phyloP scores from a whole-genome alignment of 1,140 invertebrate species.

The Hycleus phaleratus region DNA sequence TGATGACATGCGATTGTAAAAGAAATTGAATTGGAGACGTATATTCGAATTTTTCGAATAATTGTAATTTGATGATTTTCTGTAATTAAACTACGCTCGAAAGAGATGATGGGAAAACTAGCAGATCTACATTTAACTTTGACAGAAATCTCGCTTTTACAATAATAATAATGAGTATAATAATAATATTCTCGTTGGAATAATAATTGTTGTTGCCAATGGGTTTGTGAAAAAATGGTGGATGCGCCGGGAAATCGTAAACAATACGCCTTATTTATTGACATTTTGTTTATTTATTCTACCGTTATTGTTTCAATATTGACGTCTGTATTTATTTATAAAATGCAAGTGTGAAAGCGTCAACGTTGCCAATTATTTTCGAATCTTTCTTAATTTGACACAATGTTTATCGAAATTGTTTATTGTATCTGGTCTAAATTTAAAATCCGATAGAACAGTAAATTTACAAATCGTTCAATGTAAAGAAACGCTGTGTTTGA shows the following conservation, averaged over 20 bases:
- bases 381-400: too few species aligned
- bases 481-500: too few species aligned
- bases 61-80: conserved; percentile 9
- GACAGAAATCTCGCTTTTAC: conserved; percentile 1
- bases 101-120: not conserved
- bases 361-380: too few species aligned
- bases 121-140: conserved; percentile 2
- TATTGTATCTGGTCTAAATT: too few species aligned
- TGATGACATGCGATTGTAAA: too few species aligned
- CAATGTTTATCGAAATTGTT: too few species aligned
- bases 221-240: not conserved
- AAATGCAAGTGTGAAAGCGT: not conserved
- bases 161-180: conserved; percentile 5
- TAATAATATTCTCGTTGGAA: not conserved
- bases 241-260: not conserved
- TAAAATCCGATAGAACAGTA: too few species aligned
- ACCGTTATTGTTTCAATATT: not conserved
- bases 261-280: not conserved
- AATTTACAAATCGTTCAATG: too few species aligned
- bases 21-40: too few species aligned
- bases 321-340: not conserved
- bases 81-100: conserved; percentile 2
- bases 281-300: not conserved
- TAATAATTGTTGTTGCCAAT: not conserved
- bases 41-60: not conserved